These are phyloP conservation scores for Eonycteris spelaea DNA, from an alignment of 2,113 vertebrate genomes.

Conservation along the genomic window DNA sequence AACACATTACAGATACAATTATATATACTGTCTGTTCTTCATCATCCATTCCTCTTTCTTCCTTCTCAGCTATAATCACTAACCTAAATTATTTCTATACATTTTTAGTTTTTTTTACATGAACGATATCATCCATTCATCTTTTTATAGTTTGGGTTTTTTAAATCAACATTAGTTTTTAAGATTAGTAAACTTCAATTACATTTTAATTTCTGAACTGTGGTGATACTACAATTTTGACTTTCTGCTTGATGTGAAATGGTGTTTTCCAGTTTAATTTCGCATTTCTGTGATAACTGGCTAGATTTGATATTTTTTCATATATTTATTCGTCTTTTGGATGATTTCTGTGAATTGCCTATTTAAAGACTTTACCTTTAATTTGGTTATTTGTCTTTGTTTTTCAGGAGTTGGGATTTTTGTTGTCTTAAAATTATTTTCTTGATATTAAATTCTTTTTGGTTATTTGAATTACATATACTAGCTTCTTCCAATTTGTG, in stretches of 20 bases:
- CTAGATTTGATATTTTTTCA: not conserved
- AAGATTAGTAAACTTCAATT: not conserved
- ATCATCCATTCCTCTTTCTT: not conserved
- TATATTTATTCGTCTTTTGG: not conserved
- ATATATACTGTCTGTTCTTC: not conserved
- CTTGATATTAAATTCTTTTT: not conserved
- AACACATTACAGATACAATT: not conserved
- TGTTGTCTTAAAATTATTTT: not conserved
- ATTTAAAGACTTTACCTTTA: not conserved
- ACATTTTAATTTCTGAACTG: not conserved
- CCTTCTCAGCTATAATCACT: not conserved
- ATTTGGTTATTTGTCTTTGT: not conserved
- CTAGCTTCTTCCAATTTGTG: not conserved
- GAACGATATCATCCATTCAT: not conserved
- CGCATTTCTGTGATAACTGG: not conserved
- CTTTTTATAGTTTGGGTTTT: not conserved
- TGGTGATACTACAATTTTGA: not conserved
- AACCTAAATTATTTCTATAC: not conserved
- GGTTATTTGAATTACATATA: not conserved
- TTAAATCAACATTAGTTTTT: not conserved
- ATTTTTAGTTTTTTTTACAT: not conserved
- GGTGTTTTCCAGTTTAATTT: not conserved
- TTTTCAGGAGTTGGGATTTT: not conserved
- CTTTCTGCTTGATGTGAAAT: not conserved
- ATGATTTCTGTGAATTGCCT: not conserved